Conservation (phyloP, 2,888 invertebrate species). For the Charanyca ferruginea region DNA sequence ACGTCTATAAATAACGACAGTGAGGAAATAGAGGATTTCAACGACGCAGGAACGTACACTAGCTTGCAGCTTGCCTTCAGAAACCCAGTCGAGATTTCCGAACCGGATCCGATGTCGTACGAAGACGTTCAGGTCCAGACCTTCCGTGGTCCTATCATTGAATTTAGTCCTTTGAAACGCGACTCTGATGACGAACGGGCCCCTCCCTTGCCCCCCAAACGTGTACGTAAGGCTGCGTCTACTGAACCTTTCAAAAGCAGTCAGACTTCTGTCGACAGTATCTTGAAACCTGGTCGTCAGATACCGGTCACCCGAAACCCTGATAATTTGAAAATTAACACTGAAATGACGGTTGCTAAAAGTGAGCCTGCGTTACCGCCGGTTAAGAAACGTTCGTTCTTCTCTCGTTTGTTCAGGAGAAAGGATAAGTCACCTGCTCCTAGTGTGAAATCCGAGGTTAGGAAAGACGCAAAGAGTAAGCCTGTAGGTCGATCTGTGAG, state of each 20-base stretch:
- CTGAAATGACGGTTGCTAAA: conserved; percentile 76
- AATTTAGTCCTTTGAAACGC: conserved; percentile 88
- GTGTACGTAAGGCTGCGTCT: conserved; percentile 91
- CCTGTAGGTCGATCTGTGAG: conserved; percentile 92
- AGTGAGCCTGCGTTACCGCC: conserved; percentile 87
- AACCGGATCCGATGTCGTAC: conserved; percentile 88
- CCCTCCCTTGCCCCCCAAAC: conserved; percentile 96
- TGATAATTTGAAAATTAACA: conserved; percentile 66
- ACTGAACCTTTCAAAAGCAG: conserved; percentile 83
- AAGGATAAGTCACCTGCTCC: conserved; percentile 87
- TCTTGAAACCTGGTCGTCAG: conserved; percentile 82
- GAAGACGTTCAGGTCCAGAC: conserved; percentile 91
- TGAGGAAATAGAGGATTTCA: conserved; percentile 92
- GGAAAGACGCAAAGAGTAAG: conserved; percentile 78
- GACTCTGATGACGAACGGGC: conserved; percentile 92
- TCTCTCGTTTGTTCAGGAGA: conserved; percentile 86
- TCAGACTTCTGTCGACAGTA: conserved; percentile 84
- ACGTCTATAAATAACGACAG: conserved; percentile 71
- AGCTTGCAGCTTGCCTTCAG: conserved; percentile 96
- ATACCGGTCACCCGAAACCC: conserved; percentile 77
- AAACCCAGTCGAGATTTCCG: conserved; percentile 93
- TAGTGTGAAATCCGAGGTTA: conserved; percentile 82
- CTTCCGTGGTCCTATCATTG: conserved; percentile 89
- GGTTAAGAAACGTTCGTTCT: conserved; percentile 87
- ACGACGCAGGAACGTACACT: conserved; percentile 95